Conservation (phyloP, 2,113 vertebrate species). For the Engraulis encrasicolus region DNA sequence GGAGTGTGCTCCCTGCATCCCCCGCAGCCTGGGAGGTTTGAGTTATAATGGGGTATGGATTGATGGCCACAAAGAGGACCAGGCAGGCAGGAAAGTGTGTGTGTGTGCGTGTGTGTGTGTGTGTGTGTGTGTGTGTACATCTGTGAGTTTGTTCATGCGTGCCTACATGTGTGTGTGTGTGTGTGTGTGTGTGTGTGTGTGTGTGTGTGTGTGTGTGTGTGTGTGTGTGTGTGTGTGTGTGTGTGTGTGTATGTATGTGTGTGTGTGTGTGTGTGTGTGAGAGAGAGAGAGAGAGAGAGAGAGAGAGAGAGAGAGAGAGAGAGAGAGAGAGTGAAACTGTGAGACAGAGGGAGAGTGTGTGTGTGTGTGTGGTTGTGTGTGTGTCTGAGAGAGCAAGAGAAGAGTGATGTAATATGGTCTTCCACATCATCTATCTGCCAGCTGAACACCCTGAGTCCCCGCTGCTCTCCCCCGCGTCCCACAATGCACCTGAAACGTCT, state of each 20-base stretch:
- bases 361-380: neutral
- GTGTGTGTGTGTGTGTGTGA: slow-evolving; percentile 49
- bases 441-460: neutral
- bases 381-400: neutral
- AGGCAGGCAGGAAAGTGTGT: too few relatives aligned
- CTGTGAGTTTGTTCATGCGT: too few relatives aligned
- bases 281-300: slow-evolving; percentile 42
- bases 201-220: too few relatives aligned
- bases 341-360: too few relatives aligned
- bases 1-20: too few relatives aligned
- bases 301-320: neutral
- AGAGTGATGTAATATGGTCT: slow-evolving; percentile 27
- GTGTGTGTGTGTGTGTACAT: neutral
- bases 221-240: too few relatives aligned
- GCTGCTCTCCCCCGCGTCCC: neutral
- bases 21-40: neutral
- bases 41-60: neutral
- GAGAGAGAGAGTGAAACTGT: too few relatives aligned
- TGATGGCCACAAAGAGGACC: neutral
- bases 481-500: neutral
- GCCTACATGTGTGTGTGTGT: neutral
- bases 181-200: too few relatives aligned
- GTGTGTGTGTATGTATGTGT: too few relatives aligned
- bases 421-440: neutral
- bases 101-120: neutral